Base-by-base conservation (phyloP, 2,797 vertebrate species). In the Momotus momota region DNA sequence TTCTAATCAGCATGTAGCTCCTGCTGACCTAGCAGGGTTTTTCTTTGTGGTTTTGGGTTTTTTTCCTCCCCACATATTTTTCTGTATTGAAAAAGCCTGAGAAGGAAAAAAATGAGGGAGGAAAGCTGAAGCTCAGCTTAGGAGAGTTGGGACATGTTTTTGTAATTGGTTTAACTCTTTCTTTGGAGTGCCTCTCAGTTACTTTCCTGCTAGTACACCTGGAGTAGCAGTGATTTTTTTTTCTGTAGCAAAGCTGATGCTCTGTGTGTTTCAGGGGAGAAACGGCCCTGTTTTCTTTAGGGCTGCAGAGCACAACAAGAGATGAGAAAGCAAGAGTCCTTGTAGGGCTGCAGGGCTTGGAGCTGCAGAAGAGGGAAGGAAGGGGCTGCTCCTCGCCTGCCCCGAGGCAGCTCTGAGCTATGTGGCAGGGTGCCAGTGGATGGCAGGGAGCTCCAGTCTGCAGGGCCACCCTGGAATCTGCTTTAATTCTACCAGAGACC, bases 81-180 rank as follows among this genome's bases (percentile, higher is more conserved):
- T 35, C 48, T 57, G 5, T 62, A n/a, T 20, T 82, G 35, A 70
- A 90, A 70, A 86, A 82, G 14, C 31, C 51, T 73, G 14, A 70
- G 60, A 88, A 86, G 40, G 21, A n/a, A 84, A 52, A 93, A 86
- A 49, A 49, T 22, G 16, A 6, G 14, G 43, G 38, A 82, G 43
- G 40, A 74, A 81, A 70, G 33, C 54, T 83, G 46, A 81, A 91
- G 62, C 73, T 73, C 55, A 79, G 71, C 49, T 90, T 77, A 71
- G 54, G 77, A 33, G 35, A 27, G 4, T 12, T 81, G 27, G n/a
- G 22, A 65, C 38, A 43, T 40, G 31, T 58, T 81, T 85, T 92
- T 80, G 25, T 73, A 86, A 75, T 80, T 87, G 67, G 71, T 84
- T 94, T 95, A 92, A 95, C 77, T 95, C 84, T 90, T 96, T 88